A percentile compares a stretch with the other conserved stretches of the same genome.
These are phyloP conservation scores for Polyergus mexicanus DNA, from an alignment of 1,140 invertebrate genomes.

Conservation along the genomic window DNA sequence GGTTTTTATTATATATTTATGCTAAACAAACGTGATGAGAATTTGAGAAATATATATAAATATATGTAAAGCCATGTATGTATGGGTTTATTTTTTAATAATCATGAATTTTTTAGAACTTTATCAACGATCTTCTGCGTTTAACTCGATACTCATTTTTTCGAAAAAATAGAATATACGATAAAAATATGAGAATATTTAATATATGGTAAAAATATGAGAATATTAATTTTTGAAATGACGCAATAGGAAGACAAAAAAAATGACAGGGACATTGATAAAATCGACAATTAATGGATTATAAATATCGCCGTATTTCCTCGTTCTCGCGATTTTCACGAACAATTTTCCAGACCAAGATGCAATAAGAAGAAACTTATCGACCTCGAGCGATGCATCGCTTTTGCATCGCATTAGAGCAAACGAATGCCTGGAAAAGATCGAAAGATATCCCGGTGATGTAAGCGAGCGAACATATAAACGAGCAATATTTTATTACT, in stretches of 20 bases:
- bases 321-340: slow-evolving; percentile 1
- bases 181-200: neutral
- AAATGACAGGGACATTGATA: too few relatives aligned
- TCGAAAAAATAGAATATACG: neutral
- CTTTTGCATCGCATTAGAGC: neutral
- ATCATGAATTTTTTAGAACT: neutral
- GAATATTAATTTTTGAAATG: too few relatives aligned
- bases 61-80: neutral
- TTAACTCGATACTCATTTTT: neutral
- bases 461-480: slow-evolving; percentile 40
- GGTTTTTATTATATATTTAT: slow-evolving; percentile 29
- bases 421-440: slow-evolving; percentile 35
- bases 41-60: neutral
- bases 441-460: slow-evolving; percentile 40
- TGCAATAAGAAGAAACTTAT: slow-evolving; percentile 47
- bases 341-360: slow-evolving; percentile 23
- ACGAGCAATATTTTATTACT: slow-evolving; percentile 56
- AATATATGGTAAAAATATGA: neutral
- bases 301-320: too few relatives aligned
- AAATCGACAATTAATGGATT: too few relatives aligned
- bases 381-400: slow-evolving; percentile 46
- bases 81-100: neutral
- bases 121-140: neutral
- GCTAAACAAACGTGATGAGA: neutral
- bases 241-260: too few relatives aligned